Evolutionary conservation across 2,113 vertebrate species (phyloP).

Genomic region (Panthera tigris): DNA sequence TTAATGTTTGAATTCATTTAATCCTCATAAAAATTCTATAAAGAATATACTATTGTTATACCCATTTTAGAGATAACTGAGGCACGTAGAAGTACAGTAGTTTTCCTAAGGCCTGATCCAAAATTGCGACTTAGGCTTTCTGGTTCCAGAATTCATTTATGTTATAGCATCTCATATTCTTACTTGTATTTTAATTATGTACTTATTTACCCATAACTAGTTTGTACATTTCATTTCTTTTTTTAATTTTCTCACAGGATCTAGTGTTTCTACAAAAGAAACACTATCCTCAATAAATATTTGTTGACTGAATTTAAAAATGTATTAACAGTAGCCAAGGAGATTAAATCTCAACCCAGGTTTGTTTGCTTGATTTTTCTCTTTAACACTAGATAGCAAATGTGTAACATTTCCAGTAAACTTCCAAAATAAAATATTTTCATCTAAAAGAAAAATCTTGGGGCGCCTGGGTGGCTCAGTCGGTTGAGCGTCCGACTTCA

Average conservation of each 20-base stretch:
- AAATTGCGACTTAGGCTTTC: background rate
- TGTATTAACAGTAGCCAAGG: background rate
- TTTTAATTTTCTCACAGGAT: background rate
- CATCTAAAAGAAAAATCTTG: background rate
- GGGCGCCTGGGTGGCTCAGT: too few relatives aligned
- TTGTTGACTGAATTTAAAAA: background rate
- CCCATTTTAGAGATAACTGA: background rate
- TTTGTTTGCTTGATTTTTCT: background rate
- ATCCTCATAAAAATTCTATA: background rate
- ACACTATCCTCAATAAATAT: background rate
- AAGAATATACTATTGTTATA: background rate
- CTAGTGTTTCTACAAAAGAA: background rate
- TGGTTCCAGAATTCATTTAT: background rate
- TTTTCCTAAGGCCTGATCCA: background rate
- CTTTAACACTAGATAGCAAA: background rate
- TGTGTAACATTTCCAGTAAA: background rate
- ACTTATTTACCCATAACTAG: background rate
- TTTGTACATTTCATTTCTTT: background rate
- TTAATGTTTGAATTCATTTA: background rate
- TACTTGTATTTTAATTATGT: background rate
- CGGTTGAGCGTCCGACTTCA: too few relatives aligned
- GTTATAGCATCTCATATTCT: background rate
- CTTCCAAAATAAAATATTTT: constrained; percentile 4
- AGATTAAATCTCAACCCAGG: background rate
- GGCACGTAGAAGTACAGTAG: background rate